These are phyloP conservation scores for Ceryle rudis DNA, from an alignment of 2,797 vertebrate genomes.

Conservation along the genomic window DNA sequence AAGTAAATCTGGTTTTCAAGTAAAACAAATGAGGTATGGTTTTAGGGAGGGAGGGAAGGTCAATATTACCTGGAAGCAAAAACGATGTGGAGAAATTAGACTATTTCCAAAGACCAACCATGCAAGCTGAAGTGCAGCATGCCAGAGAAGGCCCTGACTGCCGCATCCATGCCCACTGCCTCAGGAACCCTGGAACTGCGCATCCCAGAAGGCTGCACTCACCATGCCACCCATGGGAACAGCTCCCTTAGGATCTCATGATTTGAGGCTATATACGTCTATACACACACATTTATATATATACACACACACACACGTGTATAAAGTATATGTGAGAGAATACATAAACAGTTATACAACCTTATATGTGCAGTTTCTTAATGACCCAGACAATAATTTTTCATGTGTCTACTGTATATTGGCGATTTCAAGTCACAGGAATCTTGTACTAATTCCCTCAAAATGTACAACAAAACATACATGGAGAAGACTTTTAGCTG, in stretches of 20 bases:
- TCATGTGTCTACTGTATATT: neutral
- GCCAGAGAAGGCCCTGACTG: neutral
- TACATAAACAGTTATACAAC: neutral
- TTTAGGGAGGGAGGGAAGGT: neutral
- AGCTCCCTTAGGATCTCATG: neutral
- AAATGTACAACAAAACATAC: neutral
- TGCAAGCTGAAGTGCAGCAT: neutral
- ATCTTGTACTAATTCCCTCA: neutral
- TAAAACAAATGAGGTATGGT: neutral
- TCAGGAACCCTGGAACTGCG: neutral
- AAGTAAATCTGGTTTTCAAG: neutral
- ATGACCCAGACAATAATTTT: neutral
- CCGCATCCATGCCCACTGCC: neutral
- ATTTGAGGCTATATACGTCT: neutral
- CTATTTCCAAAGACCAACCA: neutral
- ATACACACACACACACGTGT: neutral
- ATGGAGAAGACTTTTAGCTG: neutral
- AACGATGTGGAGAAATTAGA: neutral
- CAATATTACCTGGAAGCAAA: neutral
- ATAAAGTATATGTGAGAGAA: neutral
- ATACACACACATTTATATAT: neutral
- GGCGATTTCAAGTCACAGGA: neutral
- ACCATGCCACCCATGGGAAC: neutral
- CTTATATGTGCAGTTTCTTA: neutral
- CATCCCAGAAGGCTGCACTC: neutral